phyloP scores from a whole-genome alignment of 1,140 invertebrate species.

The Drosophila mojavensis region DNA sequence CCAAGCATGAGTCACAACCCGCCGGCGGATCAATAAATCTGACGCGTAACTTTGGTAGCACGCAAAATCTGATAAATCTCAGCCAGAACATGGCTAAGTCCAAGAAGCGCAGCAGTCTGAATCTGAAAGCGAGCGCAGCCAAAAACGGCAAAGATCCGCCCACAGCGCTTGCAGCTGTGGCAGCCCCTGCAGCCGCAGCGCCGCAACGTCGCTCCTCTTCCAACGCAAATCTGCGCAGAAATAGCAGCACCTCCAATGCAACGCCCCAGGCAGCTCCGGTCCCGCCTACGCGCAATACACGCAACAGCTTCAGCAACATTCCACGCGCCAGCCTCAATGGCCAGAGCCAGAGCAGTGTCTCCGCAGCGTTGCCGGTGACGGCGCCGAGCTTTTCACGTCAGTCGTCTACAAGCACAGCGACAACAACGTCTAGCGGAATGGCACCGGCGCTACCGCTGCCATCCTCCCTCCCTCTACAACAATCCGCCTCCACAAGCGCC shows the following conservation, averaged over 20 bases:
- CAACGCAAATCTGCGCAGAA: conserved; percentile 75
- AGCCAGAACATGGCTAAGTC: conserved; percentile 77
- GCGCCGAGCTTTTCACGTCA: conserved; percentile 62
- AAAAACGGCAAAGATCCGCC: conserved; percentile 71
- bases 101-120: conserved; percentile 81
- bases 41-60: conserved; percentile 79
- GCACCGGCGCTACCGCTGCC: conserved; percentile 19
- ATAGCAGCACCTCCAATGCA: conserved; percentile 62
- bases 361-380: conserved; percentile 9
- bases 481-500: conserved; percentile 66
- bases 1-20: conserved; percentile 35
- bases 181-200: not conserved
- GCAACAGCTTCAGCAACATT: conserved; percentile 83
- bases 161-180: not conserved
- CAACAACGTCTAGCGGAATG: conserved; percentile 45
- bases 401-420: conserved; percentile 71
- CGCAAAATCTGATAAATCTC: conserved; percentile 78
- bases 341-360: conserved; percentile 11
- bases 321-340: conserved; percentile 74
- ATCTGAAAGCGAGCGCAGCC: conserved; percentile 62
- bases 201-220: conserved; percentile 71
- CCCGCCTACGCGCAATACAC: conserved; percentile 64
- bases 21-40: conserved; percentile 64
- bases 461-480: conserved; percentile 40
- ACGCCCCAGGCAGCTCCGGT: conserved; percentile 52